A percentile compares a stretch with the other conserved stretches of the same genome.
phyloP scores from a whole-genome alignment of 2,113 vertebrate genomes.

The Bungarus multicinctus region DNA sequence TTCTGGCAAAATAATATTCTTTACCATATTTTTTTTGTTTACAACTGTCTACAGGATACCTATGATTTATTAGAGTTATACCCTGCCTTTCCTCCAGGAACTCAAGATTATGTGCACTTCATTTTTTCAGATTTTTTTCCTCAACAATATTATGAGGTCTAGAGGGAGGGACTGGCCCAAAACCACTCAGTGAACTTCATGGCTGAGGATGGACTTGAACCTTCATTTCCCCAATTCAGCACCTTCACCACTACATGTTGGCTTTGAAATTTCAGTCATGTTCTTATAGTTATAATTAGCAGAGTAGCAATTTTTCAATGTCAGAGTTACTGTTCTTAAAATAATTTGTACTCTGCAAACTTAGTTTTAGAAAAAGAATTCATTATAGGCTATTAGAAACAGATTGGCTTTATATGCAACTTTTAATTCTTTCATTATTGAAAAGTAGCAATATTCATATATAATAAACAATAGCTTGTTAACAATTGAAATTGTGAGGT shows the following conservation, averaged over 20 bases:
- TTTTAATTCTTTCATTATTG: slow-evolving; percentile 6
- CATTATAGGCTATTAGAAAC: neutral
- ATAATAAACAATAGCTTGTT: slow-evolving; percentile 10
- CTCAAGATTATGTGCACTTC: neutral
- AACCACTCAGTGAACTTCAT: neutral
- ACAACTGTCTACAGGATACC: neutral
- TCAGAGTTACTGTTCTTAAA: neutral
- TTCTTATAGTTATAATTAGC: neutral
- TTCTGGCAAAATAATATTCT: neutral
- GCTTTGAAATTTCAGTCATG: neutral
- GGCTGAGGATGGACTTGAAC: neutral
- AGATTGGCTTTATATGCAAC: neutral
- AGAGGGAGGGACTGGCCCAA: neutral
- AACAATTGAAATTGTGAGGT: slow-evolving; percentile 8
- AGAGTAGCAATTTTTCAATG: neutral
- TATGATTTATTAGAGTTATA: neutral
- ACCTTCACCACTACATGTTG: neutral
- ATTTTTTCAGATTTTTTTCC: neutral
- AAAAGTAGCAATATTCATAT: neutral
- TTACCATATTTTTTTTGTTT: neutral
- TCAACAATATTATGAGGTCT: neutral
- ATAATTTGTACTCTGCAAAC: neutral
- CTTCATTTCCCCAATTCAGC: neutral
- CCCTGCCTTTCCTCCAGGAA: neutral
- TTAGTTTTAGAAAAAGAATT: neutral